Percentiles rank a stretch among this genome's conserved stretches.
These are phyloP conservation scores for Uloborus diversus DNA, from an alignment of 1,140 invertebrate genomes.

Conservation along the genomic window DNA sequence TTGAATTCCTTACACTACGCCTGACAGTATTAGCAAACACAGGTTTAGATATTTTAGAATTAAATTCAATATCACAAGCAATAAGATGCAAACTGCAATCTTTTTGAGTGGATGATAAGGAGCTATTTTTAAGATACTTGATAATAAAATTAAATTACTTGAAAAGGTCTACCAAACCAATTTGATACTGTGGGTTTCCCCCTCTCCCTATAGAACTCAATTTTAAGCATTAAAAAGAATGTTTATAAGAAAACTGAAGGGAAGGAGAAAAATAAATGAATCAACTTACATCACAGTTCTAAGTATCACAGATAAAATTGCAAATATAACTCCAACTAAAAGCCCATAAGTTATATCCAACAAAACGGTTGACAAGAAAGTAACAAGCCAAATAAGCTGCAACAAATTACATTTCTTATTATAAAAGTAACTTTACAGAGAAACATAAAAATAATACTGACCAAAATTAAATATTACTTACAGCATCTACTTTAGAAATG, in stretches of 20 bases:
- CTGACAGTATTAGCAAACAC: no score
- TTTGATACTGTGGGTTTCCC: no score
- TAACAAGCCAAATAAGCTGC: conserved; percentile 70
- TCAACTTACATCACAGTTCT: conserved; percentile 65
- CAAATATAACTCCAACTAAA: conserved; percentile 67
- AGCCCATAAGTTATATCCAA: conserved; percentile 70
- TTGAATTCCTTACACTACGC: no score
- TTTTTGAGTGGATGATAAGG: no score
- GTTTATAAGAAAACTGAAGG: not conserved
- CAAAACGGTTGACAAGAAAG: conserved; percentile 68
- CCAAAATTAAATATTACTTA: conserved; percentile 59
- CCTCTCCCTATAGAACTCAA: no score
- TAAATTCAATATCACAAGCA: no score
- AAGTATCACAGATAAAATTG: conserved; percentile 68
- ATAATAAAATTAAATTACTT: no score
- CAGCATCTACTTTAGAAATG: conserved; percentile 66
- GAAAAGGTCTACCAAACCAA: no score
- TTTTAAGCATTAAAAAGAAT: no score
- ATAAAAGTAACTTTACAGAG: not conserved
- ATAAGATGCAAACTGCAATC: no score
- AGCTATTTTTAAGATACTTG: no score
- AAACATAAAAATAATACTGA: conserved; percentile 7
- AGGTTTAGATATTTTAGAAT: no score
- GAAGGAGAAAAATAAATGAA: not conserved
- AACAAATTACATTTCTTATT: conserved; percentile 51